Conservation (phyloP, 2,113 vertebrate genomes). For the Passer montanus region DNA sequence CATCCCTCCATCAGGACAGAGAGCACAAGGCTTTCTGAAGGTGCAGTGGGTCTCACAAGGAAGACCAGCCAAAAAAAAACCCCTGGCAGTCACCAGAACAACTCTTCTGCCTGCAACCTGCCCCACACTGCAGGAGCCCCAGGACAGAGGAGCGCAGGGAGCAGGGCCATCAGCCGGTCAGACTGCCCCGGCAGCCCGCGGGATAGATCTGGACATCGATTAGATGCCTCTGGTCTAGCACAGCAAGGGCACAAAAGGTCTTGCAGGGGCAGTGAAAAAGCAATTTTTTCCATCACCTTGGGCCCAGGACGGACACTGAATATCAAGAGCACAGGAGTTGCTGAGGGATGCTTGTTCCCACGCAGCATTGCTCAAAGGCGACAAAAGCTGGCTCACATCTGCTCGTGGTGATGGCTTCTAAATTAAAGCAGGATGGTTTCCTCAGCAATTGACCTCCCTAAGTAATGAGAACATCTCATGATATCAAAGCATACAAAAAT, state of each 20-base stretch:
- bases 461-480: not conserved
- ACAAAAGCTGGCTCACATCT: not conserved
- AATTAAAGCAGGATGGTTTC: not conserved
- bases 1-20: not conserved
- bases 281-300: not conserved
- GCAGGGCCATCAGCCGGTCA: not conserved
- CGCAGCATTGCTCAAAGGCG: accelerated
- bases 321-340: not conserved
- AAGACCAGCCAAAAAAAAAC: not conserved
- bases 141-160: not conserved
- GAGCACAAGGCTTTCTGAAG: not conserved
- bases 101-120: not conserved
- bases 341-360: not conserved
- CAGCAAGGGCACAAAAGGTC: not conserved
- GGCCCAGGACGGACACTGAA: not conserved
- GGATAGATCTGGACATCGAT: not conserved
- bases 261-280: not conserved
- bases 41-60: not conserved
- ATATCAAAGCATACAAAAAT: not conserved
- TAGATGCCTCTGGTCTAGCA: not conserved
- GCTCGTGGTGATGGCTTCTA: not conserved
- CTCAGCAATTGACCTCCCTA: not conserved
- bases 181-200: not conserved
- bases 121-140: not conserved
- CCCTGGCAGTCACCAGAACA: not conserved